Base-by-base conservation (phyloP, 2,113 vertebrate species). In the Cheirogaleus medius region DNA sequence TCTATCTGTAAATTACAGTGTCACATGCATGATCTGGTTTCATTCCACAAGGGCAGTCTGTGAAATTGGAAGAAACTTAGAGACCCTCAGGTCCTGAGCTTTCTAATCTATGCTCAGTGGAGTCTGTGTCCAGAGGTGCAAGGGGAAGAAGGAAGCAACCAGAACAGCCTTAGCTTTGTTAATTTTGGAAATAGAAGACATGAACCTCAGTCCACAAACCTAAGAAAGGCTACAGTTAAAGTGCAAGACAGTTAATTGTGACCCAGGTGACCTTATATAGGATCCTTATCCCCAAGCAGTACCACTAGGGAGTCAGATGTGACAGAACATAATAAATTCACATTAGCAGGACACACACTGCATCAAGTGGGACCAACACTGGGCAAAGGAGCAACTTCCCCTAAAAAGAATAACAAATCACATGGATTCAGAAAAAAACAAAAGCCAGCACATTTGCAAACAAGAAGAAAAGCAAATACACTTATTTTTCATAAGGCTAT, bases 71-170 rank as follows among this genome's bases (percentile, higher is more conserved):
- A 91, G 32, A 52, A 37, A 74, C 9, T 18, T 68, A 32, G 32
- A 73, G 34, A 63, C 5, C 13, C 52, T 39, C n/a, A 23, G 11
- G 12, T 44, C 34, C 34, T 58, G 10, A 21, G 37, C 5, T 64
- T 66, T 64, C 39, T n/a, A 58, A 1, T 39, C 32, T 69, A 17
- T n/a, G 18, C 29, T 84, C 54, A 4, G 6, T 27, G 37, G 27
- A 81, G 17, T 15, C 63, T 42, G 2, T 5, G 8, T 15, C 15
- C 1, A 2, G 23, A 71, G 18, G 1, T 3, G 13, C 21, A 21
- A 9, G 49, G 23, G 15, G 4, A 52, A 54, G 47, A 23, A 42
- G 10, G 27, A 81, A 29, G 11, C 6, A 10, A 27, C 14, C 15
- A 8, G 3, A 27, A 7, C 1, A 37, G 39, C 18, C 60, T 32